Evolutionary conservation across 2,888 invertebrate genomes (phyloP).

Genomic region (Helobdella robusta): DNA sequence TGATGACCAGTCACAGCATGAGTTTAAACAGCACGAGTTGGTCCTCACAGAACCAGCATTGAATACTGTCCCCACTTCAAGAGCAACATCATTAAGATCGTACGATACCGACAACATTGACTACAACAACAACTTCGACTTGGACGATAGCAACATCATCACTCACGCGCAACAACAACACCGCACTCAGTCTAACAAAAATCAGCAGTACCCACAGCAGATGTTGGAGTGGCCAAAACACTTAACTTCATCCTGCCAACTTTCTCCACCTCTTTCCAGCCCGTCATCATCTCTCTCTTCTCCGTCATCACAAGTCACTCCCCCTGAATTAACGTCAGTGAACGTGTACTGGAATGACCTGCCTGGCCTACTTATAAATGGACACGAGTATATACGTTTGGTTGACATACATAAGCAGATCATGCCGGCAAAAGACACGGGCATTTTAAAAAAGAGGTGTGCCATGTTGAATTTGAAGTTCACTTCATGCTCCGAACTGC

Average conservation of each 20-base stretch:
- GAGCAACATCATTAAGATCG: background rate
- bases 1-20: background rate
- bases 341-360: slow-evolving; percentile 49
- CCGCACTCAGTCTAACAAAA: background rate
- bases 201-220: background rate
- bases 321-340: slow-evolving; percentile 40
- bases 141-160: background rate
- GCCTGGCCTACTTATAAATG: slow-evolving; percentile 46
- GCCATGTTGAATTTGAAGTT: slow-evolving; percentile 44
- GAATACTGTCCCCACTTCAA: background rate
- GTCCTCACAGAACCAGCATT: background rate
- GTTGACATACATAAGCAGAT: slow-evolving; percentile 50
- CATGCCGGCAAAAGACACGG: slow-evolving; percentile 49
- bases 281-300: background rate
- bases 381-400: slow-evolving; percentile 43
- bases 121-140: too few relatives aligned
- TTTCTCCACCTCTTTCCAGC: background rate
- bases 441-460: slow-evolving; percentile 48
- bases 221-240: background rate
- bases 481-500: slow-evolving; percentile 47
- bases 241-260: background rate
- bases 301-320: background rate
- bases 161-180: too few relatives aligned
- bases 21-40: too few relatives aligned
- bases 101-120: background rate